Percentiles rank a stretch among this genome's conserved stretches.
Conservation (phyloP, 2,888 invertebrate species). For the Leistus spinibarbis region DNA sequence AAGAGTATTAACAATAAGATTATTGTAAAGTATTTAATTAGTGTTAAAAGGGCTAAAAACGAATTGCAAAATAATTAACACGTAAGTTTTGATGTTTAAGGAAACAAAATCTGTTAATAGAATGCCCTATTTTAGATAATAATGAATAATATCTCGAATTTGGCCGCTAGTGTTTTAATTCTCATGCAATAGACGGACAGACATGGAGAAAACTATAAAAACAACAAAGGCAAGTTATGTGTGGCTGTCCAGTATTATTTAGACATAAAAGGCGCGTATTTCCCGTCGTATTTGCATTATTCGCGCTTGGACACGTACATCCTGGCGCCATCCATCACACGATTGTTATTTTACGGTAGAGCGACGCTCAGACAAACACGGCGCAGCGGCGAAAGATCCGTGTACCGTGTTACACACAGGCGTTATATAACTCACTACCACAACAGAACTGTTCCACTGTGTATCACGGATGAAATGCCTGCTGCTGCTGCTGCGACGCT, state of each 20-base stretch:
- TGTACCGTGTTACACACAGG: background rate
- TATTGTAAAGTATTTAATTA: too few relatives aligned
- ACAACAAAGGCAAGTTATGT: too few relatives aligned
- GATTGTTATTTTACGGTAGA: conserved; percentile 30
- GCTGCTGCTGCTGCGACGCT: background rate
- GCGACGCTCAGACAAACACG: conserved; percentile 27
- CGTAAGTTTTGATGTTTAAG: too few relatives aligned
- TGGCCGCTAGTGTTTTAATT: too few relatives aligned
- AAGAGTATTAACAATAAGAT: too few relatives aligned
- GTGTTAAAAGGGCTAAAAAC: too few relatives aligned
- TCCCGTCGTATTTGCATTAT: conserved; percentile 27
- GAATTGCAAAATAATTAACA: too few relatives aligned
- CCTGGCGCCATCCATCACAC: conserved; percentile 33
- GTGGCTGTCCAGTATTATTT: conserved; percentile 16
- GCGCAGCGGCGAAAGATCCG: background rate
- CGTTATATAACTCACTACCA: background rate
- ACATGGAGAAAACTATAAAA: too few relatives aligned
- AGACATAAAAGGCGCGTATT: conserved; percentile 29
- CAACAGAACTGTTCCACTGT: background rate
- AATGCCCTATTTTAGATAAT: too few relatives aligned
- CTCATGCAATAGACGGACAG: too few relatives aligned
- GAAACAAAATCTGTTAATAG: too few relatives aligned
- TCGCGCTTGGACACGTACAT: conserved; percentile 20
- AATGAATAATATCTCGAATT: too few relatives aligned
- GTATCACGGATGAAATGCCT: background rate